Percentiles rank a stretch among this genome's conserved stretches.
Evolutionary conservation across 2,797 vertebrate genomes (phyloP).

Genomic region (Crax fasciolata): DNA sequence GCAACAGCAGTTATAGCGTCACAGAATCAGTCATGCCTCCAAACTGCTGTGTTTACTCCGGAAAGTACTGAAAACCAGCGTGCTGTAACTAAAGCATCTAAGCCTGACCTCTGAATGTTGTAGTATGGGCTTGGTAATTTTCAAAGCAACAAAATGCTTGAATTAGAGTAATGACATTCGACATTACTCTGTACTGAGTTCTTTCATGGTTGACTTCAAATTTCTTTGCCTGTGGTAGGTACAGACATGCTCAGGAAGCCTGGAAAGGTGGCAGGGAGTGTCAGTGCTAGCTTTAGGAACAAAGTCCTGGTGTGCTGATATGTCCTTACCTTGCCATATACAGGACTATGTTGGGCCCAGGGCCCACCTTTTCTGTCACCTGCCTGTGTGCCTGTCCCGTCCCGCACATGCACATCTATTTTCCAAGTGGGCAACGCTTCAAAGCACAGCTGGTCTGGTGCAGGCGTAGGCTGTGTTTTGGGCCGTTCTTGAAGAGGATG

Average conservation of each 20-base stretch:
- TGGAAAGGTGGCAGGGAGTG: not conserved
- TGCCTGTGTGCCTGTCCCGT: not conserved
- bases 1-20: not conserved
- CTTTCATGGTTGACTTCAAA: not conserved
- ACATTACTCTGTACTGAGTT: not conserved
- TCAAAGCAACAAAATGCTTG: not conserved
- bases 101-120: not conserved
- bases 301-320: not conserved
- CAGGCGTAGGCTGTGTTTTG: not conserved
- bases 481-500: not conserved
- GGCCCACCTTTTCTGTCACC: not conserved
- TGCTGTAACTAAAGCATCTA: not conserved
- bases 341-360: fast-evolving
- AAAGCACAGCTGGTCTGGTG: not conserved
- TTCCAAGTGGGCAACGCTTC: not conserved
- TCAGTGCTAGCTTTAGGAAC: fast-evolving
- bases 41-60: not conserved
- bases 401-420: fast-evolving
- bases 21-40: not conserved
- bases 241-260: not conserved
- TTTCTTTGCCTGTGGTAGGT: not conserved
- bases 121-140: fast-evolving
- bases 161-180: not conserved
- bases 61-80: not conserved
- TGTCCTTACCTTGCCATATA: fast-evolving